phyloP scores from a whole-genome alignment of 2,113 vertebrate genomes.

The Colius striatus region DNA sequence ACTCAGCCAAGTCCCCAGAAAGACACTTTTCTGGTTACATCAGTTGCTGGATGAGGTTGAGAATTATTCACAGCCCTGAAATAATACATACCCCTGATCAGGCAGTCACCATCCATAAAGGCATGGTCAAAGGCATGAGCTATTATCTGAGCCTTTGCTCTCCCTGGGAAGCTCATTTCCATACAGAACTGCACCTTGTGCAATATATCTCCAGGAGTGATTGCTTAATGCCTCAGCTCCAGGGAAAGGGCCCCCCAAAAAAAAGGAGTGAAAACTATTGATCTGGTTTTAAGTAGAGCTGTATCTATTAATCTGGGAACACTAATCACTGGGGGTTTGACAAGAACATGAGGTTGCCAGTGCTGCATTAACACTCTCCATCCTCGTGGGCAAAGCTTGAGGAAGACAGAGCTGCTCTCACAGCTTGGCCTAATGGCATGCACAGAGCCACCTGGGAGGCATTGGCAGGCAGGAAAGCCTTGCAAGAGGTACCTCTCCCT shows the following conservation, averaged over 20 bases:
- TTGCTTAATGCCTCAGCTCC: not conserved
- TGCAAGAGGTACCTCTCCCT: not conserved
- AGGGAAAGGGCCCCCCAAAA: not conserved
- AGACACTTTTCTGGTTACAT: not conserved
- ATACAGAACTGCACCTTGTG: conserved; percentile 6
- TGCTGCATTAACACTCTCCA: not conserved
- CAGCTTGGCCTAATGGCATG: not conserved
- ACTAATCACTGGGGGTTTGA: not conserved
- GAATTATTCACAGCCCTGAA: not conserved
- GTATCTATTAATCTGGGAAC: conserved; percentile 16
- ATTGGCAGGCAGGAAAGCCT: not conserved
- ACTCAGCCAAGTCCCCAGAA: not conserved
- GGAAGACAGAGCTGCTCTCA: not conserved
- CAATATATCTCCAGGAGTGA: not conserved
- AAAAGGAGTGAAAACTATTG: not conserved
- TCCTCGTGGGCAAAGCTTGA: not conserved
- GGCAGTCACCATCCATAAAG: not conserved
- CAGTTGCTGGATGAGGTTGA: not conserved
- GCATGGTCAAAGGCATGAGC: not conserved
- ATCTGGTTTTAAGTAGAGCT: conserved; percentile 3
- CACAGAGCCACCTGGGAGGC: accelerated
- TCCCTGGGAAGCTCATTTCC: conserved; percentile 24
- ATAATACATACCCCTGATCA: not conserved
- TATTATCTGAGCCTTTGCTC: not conserved
- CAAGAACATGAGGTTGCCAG: not conserved